Base-by-base conservation (phyloP, 2,797 vertebrate species). In the Leptodactylus fallax region DNA sequence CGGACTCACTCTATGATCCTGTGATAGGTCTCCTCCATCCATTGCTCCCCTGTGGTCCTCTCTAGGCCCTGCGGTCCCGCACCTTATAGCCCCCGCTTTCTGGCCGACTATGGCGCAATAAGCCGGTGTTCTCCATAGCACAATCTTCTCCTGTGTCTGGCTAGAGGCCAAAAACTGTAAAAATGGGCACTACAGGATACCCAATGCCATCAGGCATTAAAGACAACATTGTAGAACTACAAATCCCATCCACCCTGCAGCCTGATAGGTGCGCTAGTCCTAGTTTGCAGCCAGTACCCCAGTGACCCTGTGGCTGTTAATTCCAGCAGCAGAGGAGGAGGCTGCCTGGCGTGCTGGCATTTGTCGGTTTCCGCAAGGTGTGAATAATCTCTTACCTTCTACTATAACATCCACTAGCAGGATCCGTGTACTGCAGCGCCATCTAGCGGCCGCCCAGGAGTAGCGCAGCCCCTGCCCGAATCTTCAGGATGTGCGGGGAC, bases 401-500 rank as follows among this genome's bases (percentile, higher is more conserved):
- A 21, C 16, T 84, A 36, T 8, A 45, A 17, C 81, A 49, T n/a
- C 36, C 45, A 25, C 3, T 16, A 23, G 63, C 7, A 16, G 27
- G 19, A 84, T 60, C 21, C 10, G n/a, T 60, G 72, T 83, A 53
- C 53, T 86, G 84, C 61, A 60, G 69, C 85, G 56, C 63, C 88
- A 89, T 83, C 88, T 89, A 86, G 85, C 23, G 85, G 61, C 71
- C 82, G 49, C 19, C 10, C 1, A 9, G 4, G 0, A 77, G 83
- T 6, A 71, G 27, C 45, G 17, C 49, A 88, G 23, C 76, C 85
- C 60, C 71, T 76, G 76, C 3, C 58, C 47, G 47, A 49, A n/a
- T 82, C 79, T 23, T 82, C 80, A 78, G 51, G 51, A 53, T 58
- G 78, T 6, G 19, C 19, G 13, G 5, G 47, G 49, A 58, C 84